These are phyloP conservation scores for Morinoia aosen DNA, from an alignment of 2,888 invertebrate genomes.

Conservation along the genomic window DNA sequence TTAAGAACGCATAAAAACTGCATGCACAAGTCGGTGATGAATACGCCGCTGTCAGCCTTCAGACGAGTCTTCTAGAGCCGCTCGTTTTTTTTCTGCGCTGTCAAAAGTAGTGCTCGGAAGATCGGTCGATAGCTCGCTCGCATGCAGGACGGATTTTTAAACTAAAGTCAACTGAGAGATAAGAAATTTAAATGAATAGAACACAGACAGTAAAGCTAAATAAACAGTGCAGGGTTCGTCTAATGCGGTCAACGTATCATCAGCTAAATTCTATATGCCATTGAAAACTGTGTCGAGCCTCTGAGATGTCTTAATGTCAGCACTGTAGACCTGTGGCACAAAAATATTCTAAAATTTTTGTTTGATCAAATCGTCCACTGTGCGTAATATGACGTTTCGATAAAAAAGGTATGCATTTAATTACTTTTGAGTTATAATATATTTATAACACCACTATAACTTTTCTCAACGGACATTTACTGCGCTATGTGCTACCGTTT, in stretches of 20 bases:
- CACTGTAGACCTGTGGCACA: too few relatives aligned
- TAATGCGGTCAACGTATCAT: background rate
- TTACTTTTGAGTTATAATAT: too few relatives aligned
- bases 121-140: slow-evolving; percentile 2
- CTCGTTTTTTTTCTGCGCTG: background rate
- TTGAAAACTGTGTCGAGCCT: too few relatives aligned
- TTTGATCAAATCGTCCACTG: too few relatives aligned
- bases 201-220: background rate
- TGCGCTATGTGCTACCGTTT: too few relatives aligned
- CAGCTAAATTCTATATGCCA: too few relatives aligned
- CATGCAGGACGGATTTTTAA: background rate
- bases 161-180: background rate
- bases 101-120: background rate
- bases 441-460: too few relatives aligned
- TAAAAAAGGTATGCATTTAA: too few relatives aligned
- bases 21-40: slow-evolving; percentile 25
- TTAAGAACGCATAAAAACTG: background rate
- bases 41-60: background rate
- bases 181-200: background rate
- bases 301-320: too few relatives aligned
- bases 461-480: too few relatives aligned
- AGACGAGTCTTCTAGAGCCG: slow-evolving; percentile 12
- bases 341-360: too few relatives aligned
- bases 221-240: background rate
- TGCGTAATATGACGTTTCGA: too few relatives aligned